phyloP scores from a whole-genome alignment of 1,140 invertebrate species.

The Pentalonia nigronervosa region DNA sequence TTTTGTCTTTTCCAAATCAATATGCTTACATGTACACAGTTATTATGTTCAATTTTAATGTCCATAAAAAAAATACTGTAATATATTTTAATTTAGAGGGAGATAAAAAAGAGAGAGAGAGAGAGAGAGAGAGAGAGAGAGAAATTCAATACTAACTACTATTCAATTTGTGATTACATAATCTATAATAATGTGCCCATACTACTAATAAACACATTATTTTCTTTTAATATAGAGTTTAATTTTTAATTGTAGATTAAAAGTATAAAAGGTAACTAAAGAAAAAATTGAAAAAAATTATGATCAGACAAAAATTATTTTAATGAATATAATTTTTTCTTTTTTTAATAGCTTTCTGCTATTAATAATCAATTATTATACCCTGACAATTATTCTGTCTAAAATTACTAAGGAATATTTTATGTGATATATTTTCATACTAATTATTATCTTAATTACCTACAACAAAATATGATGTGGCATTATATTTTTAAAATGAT shows the following conservation, averaged over 20 bases:
- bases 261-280: background rate
- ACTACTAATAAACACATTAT: background rate
- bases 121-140: background rate
- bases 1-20: background rate
- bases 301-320: background rate
- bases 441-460: background rate
- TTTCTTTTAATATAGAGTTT: background rate
- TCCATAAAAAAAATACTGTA: background rate
- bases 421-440: background rate
- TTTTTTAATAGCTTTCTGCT: background rate
- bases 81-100: background rate
- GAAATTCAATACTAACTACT: background rate
- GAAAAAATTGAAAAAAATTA: background rate
- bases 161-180: background rate
- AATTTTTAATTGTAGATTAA: background rate
- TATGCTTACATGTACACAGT: background rate
- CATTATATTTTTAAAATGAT: background rate
- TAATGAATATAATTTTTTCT: background rate
- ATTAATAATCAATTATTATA: background rate
- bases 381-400: background rate
- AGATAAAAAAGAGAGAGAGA: background rate
- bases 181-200: background rate
- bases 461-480: background rate
- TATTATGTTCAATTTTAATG: background rate
- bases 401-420: background rate